Evolutionary conservation across 2,113 vertebrate genomes (phyloP).

Genomic region (Peucedramus taeniatus): DNA sequence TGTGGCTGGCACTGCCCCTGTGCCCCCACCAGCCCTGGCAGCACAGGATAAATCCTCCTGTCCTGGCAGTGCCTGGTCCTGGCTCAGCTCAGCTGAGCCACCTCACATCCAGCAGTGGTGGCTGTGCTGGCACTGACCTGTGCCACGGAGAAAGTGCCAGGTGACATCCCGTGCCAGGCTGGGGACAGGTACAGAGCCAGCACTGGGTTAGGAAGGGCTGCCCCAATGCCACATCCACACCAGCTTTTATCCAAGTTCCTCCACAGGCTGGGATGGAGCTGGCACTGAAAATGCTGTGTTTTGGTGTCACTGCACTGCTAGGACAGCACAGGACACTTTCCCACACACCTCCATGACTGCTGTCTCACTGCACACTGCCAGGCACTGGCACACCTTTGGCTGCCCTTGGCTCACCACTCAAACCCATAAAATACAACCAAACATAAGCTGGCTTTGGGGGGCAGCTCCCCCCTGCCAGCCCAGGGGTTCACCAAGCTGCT

Average conservation of each 20-base stretch:
- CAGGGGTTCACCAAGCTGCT: background rate
- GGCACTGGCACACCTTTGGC: background rate
- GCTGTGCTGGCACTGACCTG: background rate
- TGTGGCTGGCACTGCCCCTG: background rate
- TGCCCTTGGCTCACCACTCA: background rate
- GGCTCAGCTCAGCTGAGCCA: background rate
- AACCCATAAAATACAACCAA: background rate
- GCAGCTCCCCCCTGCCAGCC: background rate
- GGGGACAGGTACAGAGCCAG: background rate
- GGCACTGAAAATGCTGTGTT: background rate
- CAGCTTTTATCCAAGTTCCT: background rate
- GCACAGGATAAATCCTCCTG: background rate
- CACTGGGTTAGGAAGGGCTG: background rate
- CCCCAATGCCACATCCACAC: background rate
- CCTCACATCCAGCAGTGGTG: background rate
- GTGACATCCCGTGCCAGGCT: background rate
- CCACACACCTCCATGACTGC: fast-evolving
- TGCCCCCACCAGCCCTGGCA: background rate
- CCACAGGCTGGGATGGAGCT: fast-evolving
- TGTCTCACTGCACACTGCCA: background rate
- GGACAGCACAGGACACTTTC: background rate
- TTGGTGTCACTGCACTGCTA: background rate
- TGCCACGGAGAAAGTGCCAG: background rate
- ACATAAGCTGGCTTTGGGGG: background rate
- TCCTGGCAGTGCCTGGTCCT: background rate